These are phyloP conservation scores for Choreutis nemorana DNA, from an alignment of 2,888 invertebrate species.

Conservation along the genomic window DNA sequence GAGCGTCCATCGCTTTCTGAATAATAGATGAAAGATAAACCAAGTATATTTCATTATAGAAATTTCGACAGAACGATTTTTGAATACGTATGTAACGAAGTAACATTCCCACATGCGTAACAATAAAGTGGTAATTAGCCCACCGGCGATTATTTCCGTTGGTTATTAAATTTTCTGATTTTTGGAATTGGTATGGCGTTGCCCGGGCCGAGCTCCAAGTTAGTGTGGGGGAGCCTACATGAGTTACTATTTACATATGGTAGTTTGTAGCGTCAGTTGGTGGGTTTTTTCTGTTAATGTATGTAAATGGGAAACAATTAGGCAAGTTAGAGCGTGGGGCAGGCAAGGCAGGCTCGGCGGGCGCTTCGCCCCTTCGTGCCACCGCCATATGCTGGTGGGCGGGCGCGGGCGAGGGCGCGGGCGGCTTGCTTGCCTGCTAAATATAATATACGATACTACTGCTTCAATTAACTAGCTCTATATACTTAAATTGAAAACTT, in stretches of 20 bases:
- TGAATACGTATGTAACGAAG: slow-evolving; percentile 8
- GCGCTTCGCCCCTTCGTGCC: slow-evolving; percentile 45
- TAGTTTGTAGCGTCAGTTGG: slow-evolving; percentile 50
- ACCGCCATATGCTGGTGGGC: slow-evolving; percentile 55
- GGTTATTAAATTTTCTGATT: slow-evolving; percentile 38
- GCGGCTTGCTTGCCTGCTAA: slow-evolving; percentile 1
- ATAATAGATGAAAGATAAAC: slow-evolving; percentile 37
- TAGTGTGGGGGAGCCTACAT: slow-evolving; percentile 28
- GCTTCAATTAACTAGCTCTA: too few relatives aligned
- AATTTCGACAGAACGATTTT: slow-evolving; percentile 18
- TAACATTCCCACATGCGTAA: slow-evolving; percentile 24
- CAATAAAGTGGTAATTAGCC: slow-evolving; percentile 29
- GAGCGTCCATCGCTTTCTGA: slow-evolving; percentile 30
- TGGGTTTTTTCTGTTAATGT: slow-evolving; percentile 57
- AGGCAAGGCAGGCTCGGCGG: slow-evolving; percentile 59
- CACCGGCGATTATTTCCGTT: slow-evolving; percentile 50
- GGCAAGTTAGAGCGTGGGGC: slow-evolving; percentile 64
- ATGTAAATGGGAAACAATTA: slow-evolving; percentile 66
- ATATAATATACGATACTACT: too few relatives aligned
- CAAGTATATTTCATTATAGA: slow-evolving; percentile 25
- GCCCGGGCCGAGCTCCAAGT: slow-evolving; percentile 27
- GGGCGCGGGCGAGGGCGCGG: slow-evolving; percentile 22
- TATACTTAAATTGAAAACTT: too few relatives aligned
- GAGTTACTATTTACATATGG: slow-evolving; percentile 45
- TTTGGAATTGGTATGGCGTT: slow-evolving; percentile 29